A percentile compares a stretch with the other conserved stretches of the same genome.
Evolutionary conservation across 1,140 invertebrate genomes (phyloP).

Genomic region (Radopholus similis): DNA sequence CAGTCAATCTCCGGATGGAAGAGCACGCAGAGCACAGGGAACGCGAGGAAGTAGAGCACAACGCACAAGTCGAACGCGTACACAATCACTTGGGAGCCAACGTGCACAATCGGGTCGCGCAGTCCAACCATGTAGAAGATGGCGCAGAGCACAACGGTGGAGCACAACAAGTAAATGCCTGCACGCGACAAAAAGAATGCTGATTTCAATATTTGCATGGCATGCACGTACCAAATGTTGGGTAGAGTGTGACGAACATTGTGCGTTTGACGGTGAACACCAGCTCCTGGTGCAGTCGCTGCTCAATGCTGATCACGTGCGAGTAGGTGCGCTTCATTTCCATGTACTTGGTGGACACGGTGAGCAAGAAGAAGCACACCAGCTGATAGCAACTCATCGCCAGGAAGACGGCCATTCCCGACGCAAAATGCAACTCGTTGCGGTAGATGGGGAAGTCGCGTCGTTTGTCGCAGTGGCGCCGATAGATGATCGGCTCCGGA

Average conservation of each 20-base stretch:
- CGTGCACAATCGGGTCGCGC: constrained; percentile 24
- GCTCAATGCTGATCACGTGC: constrained; percentile 35
- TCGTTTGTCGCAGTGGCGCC: constrained; percentile 38
- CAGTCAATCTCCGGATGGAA: constrained; percentile 41
- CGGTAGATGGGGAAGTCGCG: constrained; percentile 31
- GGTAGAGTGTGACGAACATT: constrained; percentile 42
- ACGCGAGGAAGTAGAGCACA: constrained; percentile 36
- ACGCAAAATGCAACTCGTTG: constrained; percentile 40
- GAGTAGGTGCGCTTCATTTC: constrained; percentile 31
- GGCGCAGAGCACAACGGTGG: constrained; percentile 30
- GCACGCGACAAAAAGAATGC: constrained; percentile 10
- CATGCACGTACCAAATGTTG: constrained; percentile 38
- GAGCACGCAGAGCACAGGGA: constrained; percentile 34
- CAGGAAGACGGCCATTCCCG: constrained; percentile 30
- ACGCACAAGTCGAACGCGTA: constrained; percentile 40
- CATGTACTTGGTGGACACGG: constrained; percentile 33
- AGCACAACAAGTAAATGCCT: constrained; percentile 40
- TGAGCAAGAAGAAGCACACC: constrained; percentile 44
- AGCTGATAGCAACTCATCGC: constrained; percentile 38
- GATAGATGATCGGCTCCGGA: constrained; percentile 38
- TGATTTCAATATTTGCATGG: background rate
- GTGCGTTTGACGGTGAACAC: constrained; percentile 40
- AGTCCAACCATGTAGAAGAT: constrained; percentile 49
- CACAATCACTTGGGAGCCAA: constrained; percentile 32
- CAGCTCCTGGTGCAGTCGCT: constrained; percentile 33